Conservation (phyloP, 2,113 vertebrate genomes). For the Hemiscyllium ocellatum region DNA sequence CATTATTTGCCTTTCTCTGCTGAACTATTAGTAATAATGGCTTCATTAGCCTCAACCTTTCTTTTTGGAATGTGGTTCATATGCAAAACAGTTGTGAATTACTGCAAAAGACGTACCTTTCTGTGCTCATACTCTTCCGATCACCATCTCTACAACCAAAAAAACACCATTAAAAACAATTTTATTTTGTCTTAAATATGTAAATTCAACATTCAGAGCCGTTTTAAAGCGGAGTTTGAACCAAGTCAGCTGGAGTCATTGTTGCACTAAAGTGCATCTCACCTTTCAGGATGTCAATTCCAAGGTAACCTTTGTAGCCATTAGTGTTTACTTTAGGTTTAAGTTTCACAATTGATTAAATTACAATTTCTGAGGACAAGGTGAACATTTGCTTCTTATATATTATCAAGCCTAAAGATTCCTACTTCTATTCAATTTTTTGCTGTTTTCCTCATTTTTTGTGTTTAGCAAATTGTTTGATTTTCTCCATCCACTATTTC, state of each 20-base stretch:
- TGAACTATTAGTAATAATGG: not conserved
- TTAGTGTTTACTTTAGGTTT: not conserved
- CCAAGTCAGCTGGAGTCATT: not conserved
- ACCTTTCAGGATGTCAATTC: not conserved
- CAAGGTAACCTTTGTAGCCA: not conserved
- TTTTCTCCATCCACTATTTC: not conserved
- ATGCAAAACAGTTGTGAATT: not conserved
- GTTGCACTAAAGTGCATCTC: not conserved
- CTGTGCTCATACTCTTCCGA: conserved; percentile 96
- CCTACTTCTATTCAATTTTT: not conserved
- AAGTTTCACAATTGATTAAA: not conserved
- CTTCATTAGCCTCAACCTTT: not conserved
- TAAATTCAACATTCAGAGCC: not conserved
- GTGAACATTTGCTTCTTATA: not conserved
- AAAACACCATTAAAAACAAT: not conserved
- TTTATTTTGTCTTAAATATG: not conserved
- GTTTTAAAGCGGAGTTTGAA: not conserved
- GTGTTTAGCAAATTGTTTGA: not conserved
- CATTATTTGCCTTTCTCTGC: not conserved
- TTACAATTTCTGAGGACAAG: not conserved
- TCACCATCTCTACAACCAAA: conserved; percentile 74
- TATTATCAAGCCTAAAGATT: not conserved
- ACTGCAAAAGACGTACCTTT: conserved; percentile 62
- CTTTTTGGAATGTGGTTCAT: too few species aligned
- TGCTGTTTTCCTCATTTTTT: not conserved